Percentiles rank a stretch among this genome's conserved stretches.
These are phyloP conservation scores for Podabrus alpinus DNA, from an alignment of 2,888 invertebrate genomes.

Conservation along the genomic window DNA sequence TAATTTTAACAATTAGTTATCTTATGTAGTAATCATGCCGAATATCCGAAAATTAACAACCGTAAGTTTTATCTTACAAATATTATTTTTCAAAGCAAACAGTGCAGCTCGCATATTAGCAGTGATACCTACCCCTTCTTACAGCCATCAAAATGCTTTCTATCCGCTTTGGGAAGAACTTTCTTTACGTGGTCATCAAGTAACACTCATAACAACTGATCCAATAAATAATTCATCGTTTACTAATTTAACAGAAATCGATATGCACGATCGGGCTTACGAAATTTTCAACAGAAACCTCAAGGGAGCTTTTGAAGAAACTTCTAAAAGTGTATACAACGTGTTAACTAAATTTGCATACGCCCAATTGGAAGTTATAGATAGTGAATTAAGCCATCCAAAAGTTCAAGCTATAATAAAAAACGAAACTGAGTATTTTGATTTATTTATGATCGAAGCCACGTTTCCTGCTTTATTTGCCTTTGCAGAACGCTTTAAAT, in stretches of 20 bases:
- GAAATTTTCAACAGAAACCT: background rate
- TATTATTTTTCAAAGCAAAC: background rate
- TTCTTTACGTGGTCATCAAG: conserved; percentile 55
- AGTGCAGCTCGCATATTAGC: conserved; percentile 52
- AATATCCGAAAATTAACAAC: background rate
- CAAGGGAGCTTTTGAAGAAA: background rate
- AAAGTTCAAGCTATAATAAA: conserved; percentile 45
- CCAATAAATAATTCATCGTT: conserved; percentile 51
- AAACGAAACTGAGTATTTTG: conserved; percentile 43
- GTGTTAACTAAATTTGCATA: background rate
- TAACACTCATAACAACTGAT: conserved; percentile 55
- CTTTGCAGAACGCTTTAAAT: conserved; percentile 45
- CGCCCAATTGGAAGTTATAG: background rate
- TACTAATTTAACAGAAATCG: conserved; percentile 52
- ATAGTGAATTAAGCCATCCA: conserved; percentile 28
- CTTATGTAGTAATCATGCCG: background rate
- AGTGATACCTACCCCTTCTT: conserved; percentile 53
- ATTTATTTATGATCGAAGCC: conserved; percentile 47
- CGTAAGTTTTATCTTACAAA: background rate
- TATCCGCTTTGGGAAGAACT: conserved; percentile 55
- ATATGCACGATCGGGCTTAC: conserved; percentile 47
- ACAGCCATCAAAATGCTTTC: conserved; percentile 58
- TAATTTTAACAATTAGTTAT: too few relatives aligned
- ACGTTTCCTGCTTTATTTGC: conserved; percentile 40
- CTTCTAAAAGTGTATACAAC: background rate